Evolutionary conservation across 2,113 vertebrate species (phyloP).

Genomic region (Sylvietta virens): DNA sequence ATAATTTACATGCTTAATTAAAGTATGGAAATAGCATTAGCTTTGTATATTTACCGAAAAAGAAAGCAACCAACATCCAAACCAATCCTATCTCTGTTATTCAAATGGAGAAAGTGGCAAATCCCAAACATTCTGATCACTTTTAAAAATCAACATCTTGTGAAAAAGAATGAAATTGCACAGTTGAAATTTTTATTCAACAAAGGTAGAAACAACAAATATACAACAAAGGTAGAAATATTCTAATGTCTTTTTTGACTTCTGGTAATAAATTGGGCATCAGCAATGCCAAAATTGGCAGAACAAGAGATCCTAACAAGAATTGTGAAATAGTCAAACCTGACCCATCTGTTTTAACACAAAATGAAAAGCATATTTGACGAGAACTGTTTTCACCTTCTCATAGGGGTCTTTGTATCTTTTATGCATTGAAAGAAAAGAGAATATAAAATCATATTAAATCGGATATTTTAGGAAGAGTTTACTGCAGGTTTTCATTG

Average conservation of each 20-base stretch:
- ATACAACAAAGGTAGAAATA: not conserved
- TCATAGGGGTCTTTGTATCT: not conserved
- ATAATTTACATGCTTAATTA: not conserved
- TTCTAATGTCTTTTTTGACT: not conserved
- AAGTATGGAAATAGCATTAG: not conserved
- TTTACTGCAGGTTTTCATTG: not conserved
- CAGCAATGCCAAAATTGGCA: not conserved
- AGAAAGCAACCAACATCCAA: not conserved
- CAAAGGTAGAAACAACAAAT: not conserved
- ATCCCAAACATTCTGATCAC: not conserved
- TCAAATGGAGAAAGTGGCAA: not conserved
- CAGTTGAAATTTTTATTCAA: not conserved
- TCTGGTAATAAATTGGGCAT: not conserved
- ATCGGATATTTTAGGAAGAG: not conserved
- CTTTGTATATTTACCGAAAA: not conserved
- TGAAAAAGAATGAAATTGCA: not conserved
- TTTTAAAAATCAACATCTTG: not conserved
- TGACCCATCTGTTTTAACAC: not conserved
- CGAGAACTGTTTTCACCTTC: not conserved
- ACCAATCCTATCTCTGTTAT: not conserved
- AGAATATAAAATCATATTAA: not conserved
- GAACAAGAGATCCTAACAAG: not conserved
- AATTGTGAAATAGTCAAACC: slow-evolving; percentile 4
- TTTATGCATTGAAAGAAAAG: not conserved
- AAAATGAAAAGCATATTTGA: not conserved